A percentile compares a stretch with the other conserved stretches of the same genome.
Conservation (phyloP, 2,797 vertebrate genomes). For the Hemibagrus guttatus region DNA sequence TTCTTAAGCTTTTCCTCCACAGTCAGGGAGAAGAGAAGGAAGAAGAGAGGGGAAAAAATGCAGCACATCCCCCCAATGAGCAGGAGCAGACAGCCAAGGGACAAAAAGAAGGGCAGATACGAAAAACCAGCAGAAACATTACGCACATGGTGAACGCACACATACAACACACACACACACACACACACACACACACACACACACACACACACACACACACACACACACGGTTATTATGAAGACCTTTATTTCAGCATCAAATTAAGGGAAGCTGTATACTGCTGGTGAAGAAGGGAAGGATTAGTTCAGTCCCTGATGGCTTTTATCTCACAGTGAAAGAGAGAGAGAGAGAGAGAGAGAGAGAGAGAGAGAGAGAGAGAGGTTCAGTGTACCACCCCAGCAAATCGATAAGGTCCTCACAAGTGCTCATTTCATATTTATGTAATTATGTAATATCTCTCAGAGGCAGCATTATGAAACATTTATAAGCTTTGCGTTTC, state of each 20-base stretch:
- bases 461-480: slow-evolving; percentile 5
- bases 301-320: slow-evolving; percentile 13
- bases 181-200: slow-evolving; percentile 15
- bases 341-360: neutral
- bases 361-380: slow-evolving; percentile 15
- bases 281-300: slow-evolving; percentile 3
- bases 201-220: slow-evolving; percentile 17
- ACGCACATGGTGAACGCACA: neutral
- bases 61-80: neutral
- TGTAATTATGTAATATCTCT: slow-evolving; percentile 26
- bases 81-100: neutral
- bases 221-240: neutral
- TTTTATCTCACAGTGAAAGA: slow-evolving; percentile 20
- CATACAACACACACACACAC: slow-evolving; percentile 7
- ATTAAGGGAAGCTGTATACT: slow-evolving; percentile 16
- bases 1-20: slow-evolving; percentile 53
- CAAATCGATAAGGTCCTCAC: slow-evolving; percentile 6
- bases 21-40: slow-evolving; percentile 54
- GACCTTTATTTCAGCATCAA: neutral
- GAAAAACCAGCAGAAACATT: slow-evolving; percentile 9
- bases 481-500: slow-evolving; percentile 7
- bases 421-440: slow-evolving; percentile 14
- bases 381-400: slow-evolving; percentile 1
- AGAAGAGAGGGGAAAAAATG: neutral
- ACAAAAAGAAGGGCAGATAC: neutral